Evolutionary conservation across 2,888 invertebrate species (phyloP).

Genomic region (Ectemnius lituratus): DNA sequence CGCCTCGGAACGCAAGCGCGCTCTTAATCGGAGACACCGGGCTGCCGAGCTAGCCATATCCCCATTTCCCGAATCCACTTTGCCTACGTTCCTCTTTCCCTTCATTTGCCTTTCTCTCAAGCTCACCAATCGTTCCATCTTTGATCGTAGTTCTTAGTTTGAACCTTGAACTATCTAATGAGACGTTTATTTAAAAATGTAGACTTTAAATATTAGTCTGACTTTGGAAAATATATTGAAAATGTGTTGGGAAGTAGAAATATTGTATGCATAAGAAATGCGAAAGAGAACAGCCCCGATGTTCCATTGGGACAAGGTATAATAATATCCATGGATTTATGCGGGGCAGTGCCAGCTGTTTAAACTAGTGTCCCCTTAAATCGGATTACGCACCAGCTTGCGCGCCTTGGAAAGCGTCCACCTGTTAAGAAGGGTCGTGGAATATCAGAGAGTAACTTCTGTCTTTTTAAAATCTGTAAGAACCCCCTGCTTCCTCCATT

Average conservation of each 20-base stretch:
- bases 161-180: too few species aligned
- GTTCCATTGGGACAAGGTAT: too few species aligned
- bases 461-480: background rate
- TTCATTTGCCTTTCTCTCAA: background rate
- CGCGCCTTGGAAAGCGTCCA: background rate
- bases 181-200: too few species aligned
- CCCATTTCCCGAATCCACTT: constrained; percentile 16
- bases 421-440: background rate
- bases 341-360: background rate
- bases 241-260: too few species aligned
- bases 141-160: too few species aligned
- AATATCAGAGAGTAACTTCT: background rate
- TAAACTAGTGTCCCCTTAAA: background rate
- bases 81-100: constrained; percentile 14
- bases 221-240: too few species aligned
- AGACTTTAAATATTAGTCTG: too few species aligned
- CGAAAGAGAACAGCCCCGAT: too few species aligned
- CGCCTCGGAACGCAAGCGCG: constrained; percentile 65
- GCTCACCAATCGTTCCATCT: background rate
- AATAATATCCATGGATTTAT: too few species aligned
- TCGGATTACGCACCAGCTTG: constrained; percentile 4
- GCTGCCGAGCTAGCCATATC: constrained; percentile 25
- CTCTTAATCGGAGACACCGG: constrained; percentile 65
- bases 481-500: background rate
- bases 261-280: too few species aligned